Conservation (phyloP, 2,113 vertebrate species). For the Pardalotus punctatus region DNA sequence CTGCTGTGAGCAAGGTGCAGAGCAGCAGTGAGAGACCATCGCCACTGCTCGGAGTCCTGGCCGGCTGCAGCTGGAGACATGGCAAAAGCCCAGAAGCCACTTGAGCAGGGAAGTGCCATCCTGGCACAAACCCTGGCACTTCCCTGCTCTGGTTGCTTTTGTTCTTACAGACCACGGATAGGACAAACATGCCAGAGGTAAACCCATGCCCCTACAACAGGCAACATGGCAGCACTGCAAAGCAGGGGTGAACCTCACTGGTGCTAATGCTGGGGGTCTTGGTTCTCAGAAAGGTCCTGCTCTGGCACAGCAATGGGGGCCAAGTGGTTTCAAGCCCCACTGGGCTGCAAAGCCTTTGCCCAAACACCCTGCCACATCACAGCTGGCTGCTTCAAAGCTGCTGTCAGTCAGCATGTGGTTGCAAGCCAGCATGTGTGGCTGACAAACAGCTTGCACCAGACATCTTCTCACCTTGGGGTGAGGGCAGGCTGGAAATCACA, state of each 20-base stretch:
- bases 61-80: rapidly evolving
- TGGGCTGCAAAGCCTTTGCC: background rate
- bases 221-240: background rate
- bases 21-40: background rate
- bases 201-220: background rate
- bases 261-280: background rate
- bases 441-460: background rate
- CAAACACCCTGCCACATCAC: background rate
- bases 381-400: background rate
- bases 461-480: background rate
- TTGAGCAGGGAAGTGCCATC: background rate
- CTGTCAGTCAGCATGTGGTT: rapidly evolving
- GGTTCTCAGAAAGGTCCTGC: background rate
- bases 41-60: rapidly evolving
- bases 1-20: background rate
- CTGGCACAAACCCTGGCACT: background rate
- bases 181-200: background rate
- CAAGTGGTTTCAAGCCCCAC: background rate
- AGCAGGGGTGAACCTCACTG: background rate
- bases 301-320: background rate
- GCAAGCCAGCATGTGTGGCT: background rate
- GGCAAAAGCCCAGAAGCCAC: rapidly evolving
- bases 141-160: background rate
- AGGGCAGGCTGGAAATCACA: background rate
- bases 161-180: rapidly evolving